Base-by-base conservation (phyloP, 2,797 vertebrate species). In the Hippocampus kuda region DNA sequence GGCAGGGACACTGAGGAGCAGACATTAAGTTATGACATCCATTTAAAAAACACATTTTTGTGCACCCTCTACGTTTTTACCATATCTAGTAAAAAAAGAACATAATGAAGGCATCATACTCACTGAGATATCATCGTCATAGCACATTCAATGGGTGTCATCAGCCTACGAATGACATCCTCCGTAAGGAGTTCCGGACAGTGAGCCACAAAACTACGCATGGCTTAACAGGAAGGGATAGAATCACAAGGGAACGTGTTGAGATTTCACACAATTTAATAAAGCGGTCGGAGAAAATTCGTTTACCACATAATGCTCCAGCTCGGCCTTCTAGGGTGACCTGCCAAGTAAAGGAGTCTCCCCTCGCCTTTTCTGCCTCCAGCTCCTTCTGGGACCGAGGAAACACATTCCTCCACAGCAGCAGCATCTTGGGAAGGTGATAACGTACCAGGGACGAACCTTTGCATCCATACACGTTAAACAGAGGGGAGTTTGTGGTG, bases 91-190 rank as follows among this genome's bases (percentile, higher is more conserved):
- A 48, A 15, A 53, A 44, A 51, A 18, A 72, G 13, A 48, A 24
- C 22, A 24, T 8, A 60, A 0, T 68, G 66, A 15, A 64, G 61
- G 74, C 26, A 66, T 75, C 53, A 75, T 75, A 97, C 97, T 97
- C 90, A 99, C 97, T 99, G 97, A 0, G 97, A 96, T 94, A 99
- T 97, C 97, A 99, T 98, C 68, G 96, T 98, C 97, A 99, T 99
- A 78, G 97, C 96, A 84, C 97, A 99, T 86, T 99, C 97, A 60
- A 99, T 96, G 65, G 97, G 97, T 2, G 94, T 98, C 97, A 99
- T 98, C 83, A 99, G 83, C 72, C 98, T 93, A 44, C 96, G 94
- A 87, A 99, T 98, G 75, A 98, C 95, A 61, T 99, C 97, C 77
- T 99, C 97, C 0, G 97, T 99, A 44, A 99, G 93, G 62, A 99